Conservation (phyloP, 1,140 invertebrate species). For the Portunus trituberculatus region DNA sequence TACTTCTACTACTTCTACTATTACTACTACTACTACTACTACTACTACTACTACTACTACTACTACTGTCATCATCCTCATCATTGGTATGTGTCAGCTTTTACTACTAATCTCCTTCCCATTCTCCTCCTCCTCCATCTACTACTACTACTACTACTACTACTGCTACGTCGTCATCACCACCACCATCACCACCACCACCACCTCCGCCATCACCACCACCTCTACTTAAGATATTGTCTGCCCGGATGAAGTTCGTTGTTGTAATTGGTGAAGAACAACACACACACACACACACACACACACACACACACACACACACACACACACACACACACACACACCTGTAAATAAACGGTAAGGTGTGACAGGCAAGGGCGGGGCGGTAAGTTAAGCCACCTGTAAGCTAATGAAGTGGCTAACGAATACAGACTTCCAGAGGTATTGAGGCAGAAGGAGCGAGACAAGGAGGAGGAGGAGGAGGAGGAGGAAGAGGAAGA, state of each 20-base stretch:
- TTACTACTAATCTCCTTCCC: too few relatives aligned
- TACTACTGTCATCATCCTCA: too few relatives aligned
- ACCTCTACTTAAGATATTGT: neutral
- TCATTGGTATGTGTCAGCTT: too few relatives aligned
- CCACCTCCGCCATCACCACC: too few relatives aligned
- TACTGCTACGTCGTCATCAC: neutral
- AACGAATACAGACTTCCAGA: neutral
- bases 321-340: conserved; percentile 18
- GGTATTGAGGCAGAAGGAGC: neutral
- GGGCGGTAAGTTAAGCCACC: neutral
- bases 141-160: neutral
- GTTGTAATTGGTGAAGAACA: neutral
- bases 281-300: conserved; percentile 1
- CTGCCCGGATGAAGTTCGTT: neutral
- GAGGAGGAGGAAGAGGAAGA: conserved; percentile 39
- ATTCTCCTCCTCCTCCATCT: neutral
- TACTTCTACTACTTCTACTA: neutral
- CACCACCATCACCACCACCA: neutral
- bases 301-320: conserved; percentile 17
- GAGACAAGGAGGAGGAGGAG: neutral
- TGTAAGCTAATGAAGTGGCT: neutral
- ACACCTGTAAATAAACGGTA: neutral
- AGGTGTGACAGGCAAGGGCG: neutral
- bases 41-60: conserved; percentile 10
- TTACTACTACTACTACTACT: neutral